phyloP scores from a whole-genome alignment of 2,113 vertebrate species.

The Dicrurus megarhynchus region DNA sequence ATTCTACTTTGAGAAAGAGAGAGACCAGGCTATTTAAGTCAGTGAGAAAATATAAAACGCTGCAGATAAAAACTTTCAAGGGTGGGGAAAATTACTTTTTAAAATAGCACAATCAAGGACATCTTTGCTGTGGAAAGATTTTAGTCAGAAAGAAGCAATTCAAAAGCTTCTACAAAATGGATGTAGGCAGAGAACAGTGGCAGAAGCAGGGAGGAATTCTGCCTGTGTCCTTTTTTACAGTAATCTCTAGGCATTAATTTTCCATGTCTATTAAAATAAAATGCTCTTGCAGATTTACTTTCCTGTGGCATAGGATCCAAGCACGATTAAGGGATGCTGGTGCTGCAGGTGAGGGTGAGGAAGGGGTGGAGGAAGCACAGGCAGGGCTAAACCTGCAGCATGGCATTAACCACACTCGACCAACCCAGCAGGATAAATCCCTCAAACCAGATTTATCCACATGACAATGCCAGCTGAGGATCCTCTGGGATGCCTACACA shows the following conservation, averaged over 20 bases:
- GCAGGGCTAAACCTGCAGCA: neutral
- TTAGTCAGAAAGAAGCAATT: neutral
- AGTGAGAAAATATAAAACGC: neutral
- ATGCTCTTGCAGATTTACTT: neutral
- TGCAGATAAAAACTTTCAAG: conserved; percentile 45
- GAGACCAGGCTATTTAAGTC: conserved; percentile 27
- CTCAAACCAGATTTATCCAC: neutral
- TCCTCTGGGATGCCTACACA: neutral
- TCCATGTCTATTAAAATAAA: neutral
- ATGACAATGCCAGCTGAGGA: fast-evolving
- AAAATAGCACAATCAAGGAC: conserved; percentile 6
- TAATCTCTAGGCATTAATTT: conserved; percentile 20
- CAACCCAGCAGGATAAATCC: neutral
- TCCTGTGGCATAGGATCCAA: neutral
- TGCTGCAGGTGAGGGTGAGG: neutral
- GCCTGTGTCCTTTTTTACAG: neutral
- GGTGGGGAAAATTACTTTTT: conserved; percentile 8
- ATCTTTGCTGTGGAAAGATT: neutral
- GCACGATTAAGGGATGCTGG: neutral
- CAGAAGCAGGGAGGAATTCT: neutral
- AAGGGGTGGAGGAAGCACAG: neutral
- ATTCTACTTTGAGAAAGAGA: conserved; percentile 22
- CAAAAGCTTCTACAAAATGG: conserved; percentile 9
- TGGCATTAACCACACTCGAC: no score
- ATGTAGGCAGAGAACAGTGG: neutral